Base-by-base conservation (phyloP, 2,797 vertebrate genomes). In the Avahi laniger region DNA sequence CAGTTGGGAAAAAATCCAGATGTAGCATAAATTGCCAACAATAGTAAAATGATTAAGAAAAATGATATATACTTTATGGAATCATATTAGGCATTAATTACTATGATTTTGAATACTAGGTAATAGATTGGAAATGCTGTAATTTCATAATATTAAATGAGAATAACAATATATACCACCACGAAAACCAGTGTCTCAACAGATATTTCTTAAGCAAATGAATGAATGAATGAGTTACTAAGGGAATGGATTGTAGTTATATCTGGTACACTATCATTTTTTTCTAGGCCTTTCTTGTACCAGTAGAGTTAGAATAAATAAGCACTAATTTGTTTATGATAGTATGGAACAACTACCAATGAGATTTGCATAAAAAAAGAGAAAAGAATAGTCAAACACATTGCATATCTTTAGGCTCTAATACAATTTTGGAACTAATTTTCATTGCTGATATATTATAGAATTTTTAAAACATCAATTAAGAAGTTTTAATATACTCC, bases 121-220 rank as follows among this genome's bases (percentile, higher is more conserved):
- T 24, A 59, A 41, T 89, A 93, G 46, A 41, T 63, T 73, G n/a
- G 7, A 89, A 92, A 78, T 89, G 46, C 33, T 48, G 48, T 43
- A 11, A 87, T 86, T 57, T 88, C 46, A 38, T 78, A 91, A 65
- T 78, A 70, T 54, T 82, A 92, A 96, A 88, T 87, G 33, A 61
- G 69, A 59, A 81, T 86, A 46, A 9, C 18, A 82, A 48, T 91
- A 46, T 41, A 89, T 93, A 33, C 15, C 13, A 73, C 38, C 3
- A 76, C 79, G 43, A 41, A 82, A 96, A 82, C n/a, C 33, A 63
- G 24, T 93, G 22, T 79, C 48, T 63, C 26, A 59, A 35, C 38
- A 46, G 35, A 54, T 61, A 46, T 41, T 61, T 57, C 24, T 72
- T 89, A 72, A 72, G 35, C 73, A 41, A 61, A 38, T 80, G 14